Conservation (phyloP, 2,113 vertebrate species). For the Tetraodon nigroviridis region DNA sequence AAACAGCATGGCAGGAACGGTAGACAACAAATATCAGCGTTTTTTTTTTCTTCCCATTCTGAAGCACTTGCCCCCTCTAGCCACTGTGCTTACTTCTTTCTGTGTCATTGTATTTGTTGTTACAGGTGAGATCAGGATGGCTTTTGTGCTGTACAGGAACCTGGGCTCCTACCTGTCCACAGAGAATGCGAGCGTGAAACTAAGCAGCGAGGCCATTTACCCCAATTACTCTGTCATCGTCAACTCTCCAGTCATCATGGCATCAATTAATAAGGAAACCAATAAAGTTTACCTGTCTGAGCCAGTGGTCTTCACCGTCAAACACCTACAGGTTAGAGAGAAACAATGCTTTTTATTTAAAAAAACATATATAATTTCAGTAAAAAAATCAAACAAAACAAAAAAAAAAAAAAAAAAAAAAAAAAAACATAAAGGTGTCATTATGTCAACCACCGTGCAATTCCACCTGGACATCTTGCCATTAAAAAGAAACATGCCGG, state of each 20-base stretch:
- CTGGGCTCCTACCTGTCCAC: constrained; percentile 93
- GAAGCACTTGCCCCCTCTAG: neutral
- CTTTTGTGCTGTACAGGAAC: constrained; percentile 94
- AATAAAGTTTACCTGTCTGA: constrained; percentile 97
- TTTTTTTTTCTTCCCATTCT: constrained; percentile 1
- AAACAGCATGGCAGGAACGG: constrained; percentile 95
- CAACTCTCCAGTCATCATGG: constrained; percentile 94
- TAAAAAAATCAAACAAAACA: no score
- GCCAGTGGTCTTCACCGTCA: constrained; percentile 93
- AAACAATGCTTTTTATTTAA: neutral
- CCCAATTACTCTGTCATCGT: constrained; percentile 97
- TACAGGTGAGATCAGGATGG: constrained; percentile 94
- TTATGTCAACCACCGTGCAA: no score
- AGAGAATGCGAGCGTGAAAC: constrained; percentile 91
- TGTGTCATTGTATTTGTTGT: constrained; percentile 7
- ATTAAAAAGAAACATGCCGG: no score
- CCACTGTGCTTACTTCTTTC: constrained; percentile 6
- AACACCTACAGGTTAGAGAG: constrained; percentile 87
- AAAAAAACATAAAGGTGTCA: neutral
- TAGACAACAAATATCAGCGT: constrained; percentile 63
- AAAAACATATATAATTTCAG: neutral
- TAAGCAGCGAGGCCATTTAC: constrained; percentile 87
- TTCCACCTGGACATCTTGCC: no score
- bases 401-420: constrained; percentile 3
- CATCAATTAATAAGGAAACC: constrained; percentile 97